These are phyloP conservation scores for Dicyrtomina minuta DNA, from an alignment of 2,888 invertebrate species.

Conservation along the genomic window DNA sequence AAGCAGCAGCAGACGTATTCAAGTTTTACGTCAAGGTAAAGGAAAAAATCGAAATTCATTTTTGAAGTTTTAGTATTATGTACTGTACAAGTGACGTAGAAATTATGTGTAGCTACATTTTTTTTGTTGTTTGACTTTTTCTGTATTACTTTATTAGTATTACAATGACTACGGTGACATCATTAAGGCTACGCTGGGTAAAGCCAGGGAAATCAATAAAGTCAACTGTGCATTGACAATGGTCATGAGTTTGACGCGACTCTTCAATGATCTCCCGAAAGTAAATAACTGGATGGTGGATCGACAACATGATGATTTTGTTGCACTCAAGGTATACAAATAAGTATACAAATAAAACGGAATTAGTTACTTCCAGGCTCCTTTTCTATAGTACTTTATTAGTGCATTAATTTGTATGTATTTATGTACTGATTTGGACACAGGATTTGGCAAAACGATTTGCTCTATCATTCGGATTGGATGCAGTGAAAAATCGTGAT, in stretches of 20 bases:
- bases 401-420: too few relatives aligned
- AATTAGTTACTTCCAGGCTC: background rate
- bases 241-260: slow-evolving; percentile 84
- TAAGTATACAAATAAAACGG: background rate
- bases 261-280: slow-evolving; percentile 73
- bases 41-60: background rate
- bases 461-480: slow-evolving; percentile 93
- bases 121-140: background rate
- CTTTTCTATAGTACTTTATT: too few relatives aligned
- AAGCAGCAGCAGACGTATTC: slow-evolving; percentile 89
- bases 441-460: slow-evolving; percentile 94
- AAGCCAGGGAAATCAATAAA: slow-evolving; percentile 96
- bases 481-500: slow-evolving; percentile 94
- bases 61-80: background rate
- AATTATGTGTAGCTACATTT: background rate
- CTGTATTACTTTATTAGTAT: slow-evolving; percentile 64
- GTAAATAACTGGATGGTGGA: slow-evolving; percentile 57
- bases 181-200: slow-evolving; percentile 92
- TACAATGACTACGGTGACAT: slow-evolving; percentile 99
- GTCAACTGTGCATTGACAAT: slow-evolving; percentile 93
- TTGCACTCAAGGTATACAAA: slow-evolving; percentile 74
- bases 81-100: background rate
- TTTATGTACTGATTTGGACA: too few relatives aligned
- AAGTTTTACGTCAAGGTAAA: slow-evolving; percentile 92
- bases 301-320: slow-evolving; percentile 77